Evolutionary conservation across 2,888 invertebrate species (phyloP), one percentile per base, ranked within the genome.

Genomic region (Scaptomyza parva): DNA sequence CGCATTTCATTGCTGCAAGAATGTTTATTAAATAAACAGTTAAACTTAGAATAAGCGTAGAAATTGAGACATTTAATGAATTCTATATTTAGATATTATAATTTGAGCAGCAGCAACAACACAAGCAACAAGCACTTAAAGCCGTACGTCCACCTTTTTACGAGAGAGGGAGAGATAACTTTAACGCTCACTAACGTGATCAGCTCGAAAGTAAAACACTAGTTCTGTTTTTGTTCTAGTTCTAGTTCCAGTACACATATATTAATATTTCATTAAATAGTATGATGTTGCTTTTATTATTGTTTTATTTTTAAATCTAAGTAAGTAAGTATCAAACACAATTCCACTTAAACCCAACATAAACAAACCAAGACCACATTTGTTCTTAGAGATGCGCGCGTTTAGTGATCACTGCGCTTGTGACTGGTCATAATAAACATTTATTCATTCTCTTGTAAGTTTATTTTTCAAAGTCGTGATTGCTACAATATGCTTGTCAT

Each of bases 371-470:
- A n/a, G n/a, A n/a, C n/a, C n/a, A n/a, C 8, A 6, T 14, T 40
- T 37, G 14, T 22, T 20, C 0, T 14, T 48, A 73, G 60, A 50
- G 57, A 60, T 53, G 66, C 20, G 33, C 12, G 7, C 9, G 1
- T 26, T 17, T 20, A 9, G 9, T 2, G 28, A 47, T 52, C 35
- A n/a, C 5, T n/a, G 30, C 3, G 2, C 6, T 14, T 14, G 35
- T 35, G 35, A 35, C 7, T 14, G 7, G n/a, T n/a, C n/a, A 33
- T n/a, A 0, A 28, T 28, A n/a, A 11, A 6, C 14, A 7, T 17
- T 26, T 2, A 28, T 17, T 28, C 12, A 26, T 17, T 7, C 17
- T 28, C 3, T 0, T 5, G 8, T 43, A 11, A 3, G 11, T 7
- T 17, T 12, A 17, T 3, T 30, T 8, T 12, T 11, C 2, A 24